A percentile compares a stretch with the other conserved stretches of the same genome.
Conservation (phyloP, 2,113 vertebrate genomes). For the Thinocorus orbignyianus region DNA sequence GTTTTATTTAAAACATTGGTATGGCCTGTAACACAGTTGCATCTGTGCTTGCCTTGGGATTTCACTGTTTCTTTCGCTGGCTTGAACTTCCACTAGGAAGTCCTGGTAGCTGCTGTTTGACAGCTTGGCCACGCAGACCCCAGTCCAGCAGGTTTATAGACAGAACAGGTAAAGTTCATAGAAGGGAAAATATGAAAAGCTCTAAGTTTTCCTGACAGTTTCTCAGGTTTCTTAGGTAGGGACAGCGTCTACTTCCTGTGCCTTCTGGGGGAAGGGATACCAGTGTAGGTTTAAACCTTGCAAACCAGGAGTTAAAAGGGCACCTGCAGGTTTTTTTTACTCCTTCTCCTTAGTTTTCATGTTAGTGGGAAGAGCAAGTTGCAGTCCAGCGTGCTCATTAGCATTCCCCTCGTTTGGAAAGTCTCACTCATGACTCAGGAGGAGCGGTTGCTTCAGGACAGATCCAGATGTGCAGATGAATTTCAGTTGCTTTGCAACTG, state of each 20-base stretch:
- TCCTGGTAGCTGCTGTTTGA: neutral
- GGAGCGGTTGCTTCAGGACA: neutral
- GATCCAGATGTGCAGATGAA: neutral
- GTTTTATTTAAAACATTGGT: neutral
- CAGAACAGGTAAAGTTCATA: neutral
- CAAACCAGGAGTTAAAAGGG: neutral
- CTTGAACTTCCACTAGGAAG: neutral
- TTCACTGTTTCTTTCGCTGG: neutral
- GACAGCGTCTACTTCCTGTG: fast-evolving
- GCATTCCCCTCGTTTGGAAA: neutral
- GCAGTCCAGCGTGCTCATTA: neutral
- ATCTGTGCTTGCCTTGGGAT: neutral
- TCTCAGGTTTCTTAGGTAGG: neutral
- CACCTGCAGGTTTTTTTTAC: fast-evolving
- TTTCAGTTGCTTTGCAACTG: neutral
- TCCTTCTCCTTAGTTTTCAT: neutral
- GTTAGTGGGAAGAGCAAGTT: neutral
- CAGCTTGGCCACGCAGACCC: neutral
- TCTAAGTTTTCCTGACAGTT: neutral
- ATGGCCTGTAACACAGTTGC: neutral
- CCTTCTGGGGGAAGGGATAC: neutral
- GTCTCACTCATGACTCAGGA: neutral
- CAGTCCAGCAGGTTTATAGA: neutral
- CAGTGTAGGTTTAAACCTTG: neutral
- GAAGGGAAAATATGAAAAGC: neutral